Percentiles rank a stretch among this genome's conserved stretches.
phyloP scores from a whole-genome alignment of 2,113 vertebrate genomes.

The Coptodon rendalli region DNA sequence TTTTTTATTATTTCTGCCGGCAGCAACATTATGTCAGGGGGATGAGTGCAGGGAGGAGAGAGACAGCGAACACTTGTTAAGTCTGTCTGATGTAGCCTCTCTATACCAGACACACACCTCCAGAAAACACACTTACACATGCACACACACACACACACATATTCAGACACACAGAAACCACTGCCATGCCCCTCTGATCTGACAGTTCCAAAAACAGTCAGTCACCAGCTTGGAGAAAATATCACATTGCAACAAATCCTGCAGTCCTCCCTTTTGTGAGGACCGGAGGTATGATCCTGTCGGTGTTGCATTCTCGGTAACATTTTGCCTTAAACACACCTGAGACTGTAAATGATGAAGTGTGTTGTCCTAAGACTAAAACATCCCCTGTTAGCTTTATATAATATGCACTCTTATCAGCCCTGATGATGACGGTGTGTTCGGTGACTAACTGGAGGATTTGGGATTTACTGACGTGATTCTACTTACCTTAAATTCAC shows the following conservation, averaged over 20 bases:
- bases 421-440: not conserved
- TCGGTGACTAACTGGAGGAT: not conserved
- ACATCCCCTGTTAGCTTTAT: not conserved
- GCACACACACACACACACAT: not conserved
- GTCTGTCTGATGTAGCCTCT: conserved; percentile 67
- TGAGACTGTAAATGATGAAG: not conserved
- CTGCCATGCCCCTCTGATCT: not conserved
- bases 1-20: conserved; percentile 10
- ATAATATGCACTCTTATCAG: not conserved
- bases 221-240: not conserved
- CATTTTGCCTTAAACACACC: not conserved
- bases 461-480: not conserved
- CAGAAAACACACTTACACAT: not conserved
- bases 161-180: not conserved
- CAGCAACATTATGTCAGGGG: conserved; percentile 67
- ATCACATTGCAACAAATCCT: not conserved
- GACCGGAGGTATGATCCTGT: not conserved
- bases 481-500: not conserved
- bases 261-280: not conserved
- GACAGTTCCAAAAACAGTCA: conserved; percentile 4
- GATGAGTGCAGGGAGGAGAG: conserved; percentile 51
- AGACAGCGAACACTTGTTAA: conserved; percentile 60
- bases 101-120: conserved; percentile 1
- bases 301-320: conserved; percentile 33
- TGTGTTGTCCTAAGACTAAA: not conserved